Base-by-base conservation (phyloP, 1,140 invertebrate genomes). In the Phenacoccus solenopsis region DNA sequence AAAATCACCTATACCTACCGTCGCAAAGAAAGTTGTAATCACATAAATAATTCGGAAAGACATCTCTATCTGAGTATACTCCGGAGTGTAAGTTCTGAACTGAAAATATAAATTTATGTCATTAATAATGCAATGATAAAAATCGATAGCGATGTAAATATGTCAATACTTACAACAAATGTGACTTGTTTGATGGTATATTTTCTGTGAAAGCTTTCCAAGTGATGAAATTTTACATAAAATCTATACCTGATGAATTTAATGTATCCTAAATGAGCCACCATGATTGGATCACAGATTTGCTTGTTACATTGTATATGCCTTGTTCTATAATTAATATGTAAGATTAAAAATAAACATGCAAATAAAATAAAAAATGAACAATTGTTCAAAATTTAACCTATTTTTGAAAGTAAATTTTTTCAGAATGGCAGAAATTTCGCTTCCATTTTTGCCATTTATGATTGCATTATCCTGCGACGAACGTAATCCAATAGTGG, bases 41-140 rank as follows among this genome's bases (percentile, higher is more conserved):
- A 97, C 81, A 79, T 97, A 98, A 74, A 96, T 90, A 77, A 96
- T 90, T 74, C 95, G 82, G 77, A 98, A 95, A 92, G 94, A 97
- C 71, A 98, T 94, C 82, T 98, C 94, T 75, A 97, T 89, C 81
- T 96, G 92, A 10, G 94, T 98, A 77, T 97, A 98, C 0, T 88
- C 88, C 67, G 94, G 90, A 80, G 96, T 97, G 80, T 96, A 97
- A 12, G 89, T 94, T 79, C 95, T 95, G 78, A 97, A 96, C 94
- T 97, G 83, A 72, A 87, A 87, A 76, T 70, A 75, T 74, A 79
- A 76, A 70, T 38, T n/a, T n/a, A n/a, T n/a, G n/a, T n/a, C n/a
- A 38, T n/a, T 38, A 38, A 38, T 38, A 10, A 38, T 10, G 9
- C 32, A 38, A 38, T 38, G n/a, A 9, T 38, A 38, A 38, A 38